Conservation (phyloP, 2,797 vertebrate genomes). For the Chelon labrosus region DNA sequence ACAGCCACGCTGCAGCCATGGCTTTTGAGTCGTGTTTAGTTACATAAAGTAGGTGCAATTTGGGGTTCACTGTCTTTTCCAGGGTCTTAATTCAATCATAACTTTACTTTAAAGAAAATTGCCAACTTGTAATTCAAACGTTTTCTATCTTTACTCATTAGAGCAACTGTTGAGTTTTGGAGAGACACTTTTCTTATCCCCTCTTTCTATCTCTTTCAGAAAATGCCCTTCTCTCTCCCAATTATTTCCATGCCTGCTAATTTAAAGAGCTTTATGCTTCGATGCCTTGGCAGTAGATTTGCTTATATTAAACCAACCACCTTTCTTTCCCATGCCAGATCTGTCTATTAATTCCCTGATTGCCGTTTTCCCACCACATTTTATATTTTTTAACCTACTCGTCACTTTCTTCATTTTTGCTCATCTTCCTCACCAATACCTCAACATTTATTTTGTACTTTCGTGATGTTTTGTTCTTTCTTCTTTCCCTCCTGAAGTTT, state of each 20-base stretch:
- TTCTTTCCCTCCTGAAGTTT: background rate
- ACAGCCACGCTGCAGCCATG: background rate
- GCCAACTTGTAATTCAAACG: slow-evolving; percentile 2
- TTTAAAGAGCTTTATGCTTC: slow-evolving; percentile 55
- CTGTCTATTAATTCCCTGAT: slow-evolving; percentile 2
- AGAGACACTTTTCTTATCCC: background rate
- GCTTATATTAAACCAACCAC: slow-evolving; percentile 21
- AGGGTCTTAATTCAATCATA: background rate
- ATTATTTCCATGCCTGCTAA: slow-evolving; percentile 67
- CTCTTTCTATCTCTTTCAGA: background rate
- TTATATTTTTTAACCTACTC: slow-evolving; percentile 1
- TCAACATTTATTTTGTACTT: background rate
- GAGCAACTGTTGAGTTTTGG: background rate
- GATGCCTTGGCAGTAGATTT: slow-evolving; percentile 50
- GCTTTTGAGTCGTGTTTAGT: background rate
- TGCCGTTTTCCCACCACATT: background rate
- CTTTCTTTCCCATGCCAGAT: background rate
- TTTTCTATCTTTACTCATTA: slow-evolving; percentile 17
- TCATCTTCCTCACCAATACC: background rate
- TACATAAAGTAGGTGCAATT: background rate
- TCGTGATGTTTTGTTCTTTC: slow-evolving; percentile 11
- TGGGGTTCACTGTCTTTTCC: background rate
- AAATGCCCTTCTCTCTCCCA: slow-evolving; percentile 39
- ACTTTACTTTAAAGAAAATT: slow-evolving; percentile 8
- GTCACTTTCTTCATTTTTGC: background rate